Conservation (phyloP, 2,888 invertebrate genomes). For the Limenitis camilla region DNA sequence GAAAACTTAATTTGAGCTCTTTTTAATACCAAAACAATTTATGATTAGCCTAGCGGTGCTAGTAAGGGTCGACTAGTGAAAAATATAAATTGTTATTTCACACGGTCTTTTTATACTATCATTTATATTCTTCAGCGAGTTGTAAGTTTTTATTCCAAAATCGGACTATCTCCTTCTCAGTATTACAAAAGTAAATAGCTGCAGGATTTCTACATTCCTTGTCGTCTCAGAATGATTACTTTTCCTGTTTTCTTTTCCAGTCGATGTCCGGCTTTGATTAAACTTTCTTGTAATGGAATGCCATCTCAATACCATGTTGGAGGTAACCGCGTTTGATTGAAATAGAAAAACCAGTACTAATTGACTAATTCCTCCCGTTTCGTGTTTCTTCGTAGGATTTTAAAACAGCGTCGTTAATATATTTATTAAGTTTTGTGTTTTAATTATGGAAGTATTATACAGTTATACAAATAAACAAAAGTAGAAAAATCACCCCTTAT, state of each 20-base stretch:
- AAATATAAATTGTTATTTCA: too few species aligned
- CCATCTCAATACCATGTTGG: constrained; percentile 21
- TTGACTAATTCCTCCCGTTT: constrained; percentile 7
- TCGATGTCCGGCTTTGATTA: constrained; percentile 18
- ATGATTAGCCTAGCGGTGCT: too few species aligned
- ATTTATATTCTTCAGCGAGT: neutral
- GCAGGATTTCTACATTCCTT: constrained; percentile 9
- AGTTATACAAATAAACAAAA: too few species aligned
- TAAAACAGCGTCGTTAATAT: neutral
- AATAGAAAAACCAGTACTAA: constrained; percentile 18
- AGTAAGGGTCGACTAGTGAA: neutral
- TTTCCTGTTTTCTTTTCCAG: constrained; percentile 27
- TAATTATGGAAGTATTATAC: too few species aligned
- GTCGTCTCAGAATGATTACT: constrained; percentile 18
- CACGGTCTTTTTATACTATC: too few species aligned
- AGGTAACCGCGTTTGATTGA: constrained; percentile 19
- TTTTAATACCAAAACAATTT: too few species aligned
- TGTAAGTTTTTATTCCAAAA: neutral
- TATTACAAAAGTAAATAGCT: neutral
- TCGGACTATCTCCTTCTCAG: neutral
- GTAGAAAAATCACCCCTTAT: too few species aligned
- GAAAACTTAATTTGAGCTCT: too few species aligned
- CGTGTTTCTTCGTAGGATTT: neutral
- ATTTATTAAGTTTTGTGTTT: neutral
- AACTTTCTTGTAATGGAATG: constrained; percentile 26